These are phyloP conservation scores for Tanypteryx hageni DNA, from an alignment of 2,888 invertebrate species.

Conservation along the genomic window DNA sequence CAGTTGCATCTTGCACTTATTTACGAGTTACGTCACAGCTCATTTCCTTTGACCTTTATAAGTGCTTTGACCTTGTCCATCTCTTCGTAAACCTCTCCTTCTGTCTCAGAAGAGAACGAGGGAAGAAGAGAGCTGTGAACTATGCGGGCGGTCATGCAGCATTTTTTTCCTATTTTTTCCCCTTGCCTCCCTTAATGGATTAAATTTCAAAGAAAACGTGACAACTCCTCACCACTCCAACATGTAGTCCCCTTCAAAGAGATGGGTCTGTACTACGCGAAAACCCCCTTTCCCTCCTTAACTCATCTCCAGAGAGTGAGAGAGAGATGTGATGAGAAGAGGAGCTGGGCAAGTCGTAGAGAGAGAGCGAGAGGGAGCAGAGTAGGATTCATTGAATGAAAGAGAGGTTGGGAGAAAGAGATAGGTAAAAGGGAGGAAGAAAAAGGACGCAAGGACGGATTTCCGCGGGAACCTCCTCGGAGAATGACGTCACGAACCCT, in stretches of 20 bases:
- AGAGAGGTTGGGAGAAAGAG: too few relatives aligned
- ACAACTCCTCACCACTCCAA: not conserved
- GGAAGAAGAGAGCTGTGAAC: not conserved
- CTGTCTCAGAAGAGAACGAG: not conserved
- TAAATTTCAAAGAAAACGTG: slow-evolving; percentile 28
- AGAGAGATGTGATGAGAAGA: not conserved
- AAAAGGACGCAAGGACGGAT: not conserved
- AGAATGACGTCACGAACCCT: slow-evolving; percentile 10
- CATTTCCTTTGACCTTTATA: too few relatives aligned
- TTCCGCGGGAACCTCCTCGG: not conserved
- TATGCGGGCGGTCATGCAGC: not conserved
- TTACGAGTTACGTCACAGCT: too few relatives aligned
- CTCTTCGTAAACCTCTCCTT: not conserved
- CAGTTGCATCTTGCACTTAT: too few relatives aligned
- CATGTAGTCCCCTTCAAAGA: not conserved
- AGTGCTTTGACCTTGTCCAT: too few relatives aligned
- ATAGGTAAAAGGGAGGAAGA: not conserved
- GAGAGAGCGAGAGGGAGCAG: not conserved
- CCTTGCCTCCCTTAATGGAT: not conserved
- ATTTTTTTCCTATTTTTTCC: not conserved
- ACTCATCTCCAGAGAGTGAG: not conserved
- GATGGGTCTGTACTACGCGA: not conserved
- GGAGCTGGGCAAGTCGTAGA: not conserved
- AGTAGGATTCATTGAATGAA: not conserved
- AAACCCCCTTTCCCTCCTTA: not conserved